phyloP scores from a whole-genome alignment of 2,888 invertebrate genomes.

The Eilema sororculum region DNA sequence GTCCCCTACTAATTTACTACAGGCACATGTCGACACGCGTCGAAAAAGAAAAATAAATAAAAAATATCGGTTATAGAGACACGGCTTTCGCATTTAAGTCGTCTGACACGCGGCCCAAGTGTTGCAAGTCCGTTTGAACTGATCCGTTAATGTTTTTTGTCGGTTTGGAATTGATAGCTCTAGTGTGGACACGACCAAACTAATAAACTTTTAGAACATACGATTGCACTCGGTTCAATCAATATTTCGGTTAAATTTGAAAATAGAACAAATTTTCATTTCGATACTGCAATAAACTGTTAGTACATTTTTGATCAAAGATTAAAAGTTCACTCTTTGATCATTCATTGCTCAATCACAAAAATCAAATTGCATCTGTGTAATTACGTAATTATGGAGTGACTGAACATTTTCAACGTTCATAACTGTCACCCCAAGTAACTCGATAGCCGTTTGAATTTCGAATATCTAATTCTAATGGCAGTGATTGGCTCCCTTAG shows the following conservation, averaged over 20 bases:
- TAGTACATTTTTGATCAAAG: conserved; percentile 38
- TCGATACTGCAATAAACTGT: conserved; percentile 40
- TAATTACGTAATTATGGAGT: conserved; percentile 53
- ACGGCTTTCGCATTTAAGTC: conserved; percentile 80
- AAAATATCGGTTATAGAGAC: conserved; percentile 75
- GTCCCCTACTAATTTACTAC: conserved; percentile 85
- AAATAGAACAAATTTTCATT: conserved; percentile 56
- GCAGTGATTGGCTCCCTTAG: conserved; percentile 85
- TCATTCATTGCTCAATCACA: conserved; percentile 44
- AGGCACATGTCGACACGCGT: conserved; percentile 86
- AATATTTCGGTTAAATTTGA: conserved; percentile 65
- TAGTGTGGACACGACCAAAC: conserved; percentile 57
- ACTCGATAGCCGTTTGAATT: conserved; percentile 80
- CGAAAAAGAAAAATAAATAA: conserved; percentile 75
- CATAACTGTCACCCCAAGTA: conserved; percentile 76
- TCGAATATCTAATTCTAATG: conserved; percentile 85
- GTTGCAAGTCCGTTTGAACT: conserved; percentile 66
- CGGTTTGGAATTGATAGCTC: conserved; percentile 71
- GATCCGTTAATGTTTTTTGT: conserved; percentile 66
- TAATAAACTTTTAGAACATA: conserved; percentile 66
- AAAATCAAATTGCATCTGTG: conserved; percentile 41
- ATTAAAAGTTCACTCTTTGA: conserved; percentile 55
- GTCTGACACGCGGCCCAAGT: conserved; percentile 65
- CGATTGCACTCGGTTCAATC: conserved; percentile 64
- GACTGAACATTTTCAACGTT: conserved; percentile 57